A percentile compares a stretch with the other conserved stretches of the same genome.
These are phyloP conservation scores for Dipodomys ordii DNA, from an alignment of 2,113 vertebrate species.

Conservation along the genomic window DNA sequence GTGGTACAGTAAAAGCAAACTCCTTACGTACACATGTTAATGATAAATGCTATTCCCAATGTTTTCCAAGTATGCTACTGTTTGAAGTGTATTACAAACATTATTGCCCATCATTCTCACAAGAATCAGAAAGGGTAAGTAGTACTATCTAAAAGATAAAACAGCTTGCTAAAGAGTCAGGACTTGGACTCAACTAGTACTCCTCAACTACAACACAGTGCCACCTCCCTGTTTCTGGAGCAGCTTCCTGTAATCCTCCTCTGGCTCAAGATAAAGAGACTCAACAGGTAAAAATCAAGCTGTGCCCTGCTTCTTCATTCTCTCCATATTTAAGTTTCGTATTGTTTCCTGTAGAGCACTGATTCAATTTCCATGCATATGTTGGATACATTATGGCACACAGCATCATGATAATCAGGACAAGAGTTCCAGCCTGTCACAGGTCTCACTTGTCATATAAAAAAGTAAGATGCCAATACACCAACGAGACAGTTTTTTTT, in stretches of 20 bases:
- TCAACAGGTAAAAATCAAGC: neutral
- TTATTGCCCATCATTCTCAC: neutral
- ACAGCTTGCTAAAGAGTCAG: neutral
- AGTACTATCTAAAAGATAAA: conserved; percentile 9
- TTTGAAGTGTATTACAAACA: neutral
- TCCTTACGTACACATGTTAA: neutral
- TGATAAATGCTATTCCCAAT: neutral
- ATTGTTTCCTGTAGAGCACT: neutral
- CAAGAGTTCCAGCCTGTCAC: neutral
- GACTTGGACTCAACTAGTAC: neutral
- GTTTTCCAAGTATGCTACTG: neutral
- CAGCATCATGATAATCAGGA: neutral
- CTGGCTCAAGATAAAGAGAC: neutral
- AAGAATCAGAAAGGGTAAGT: conserved; percentile 14
- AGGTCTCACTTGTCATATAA: neutral
- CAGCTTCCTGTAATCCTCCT: neutral
- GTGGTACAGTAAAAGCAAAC: neutral
- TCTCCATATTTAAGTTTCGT: neutral
- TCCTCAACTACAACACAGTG: neutral
- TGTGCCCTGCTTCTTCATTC: neutral
- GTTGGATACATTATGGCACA: neutral
- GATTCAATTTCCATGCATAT: neutral
- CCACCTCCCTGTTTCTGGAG: neutral
- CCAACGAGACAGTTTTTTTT: conserved; percentile 8
- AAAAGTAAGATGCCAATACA: neutral